A percentile compares a stretch with the other conserved stretches of the same genome.
These are phyloP conservation scores for Elephas maximus DNA, from an alignment of 2,113 vertebrate genomes.

Conservation along the genomic window DNA sequence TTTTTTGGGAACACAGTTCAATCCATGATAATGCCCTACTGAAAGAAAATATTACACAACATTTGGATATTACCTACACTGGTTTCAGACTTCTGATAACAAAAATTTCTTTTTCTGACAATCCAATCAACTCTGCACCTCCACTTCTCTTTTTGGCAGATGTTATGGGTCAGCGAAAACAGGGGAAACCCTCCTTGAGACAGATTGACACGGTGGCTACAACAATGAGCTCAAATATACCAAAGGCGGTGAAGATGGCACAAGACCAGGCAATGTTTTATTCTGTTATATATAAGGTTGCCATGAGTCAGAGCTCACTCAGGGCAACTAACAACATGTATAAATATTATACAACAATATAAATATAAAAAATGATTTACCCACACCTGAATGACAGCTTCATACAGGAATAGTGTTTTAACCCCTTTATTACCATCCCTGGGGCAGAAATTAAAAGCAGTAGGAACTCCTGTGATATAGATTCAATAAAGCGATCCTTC, in stretches of 20 bases:
- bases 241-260: no score
- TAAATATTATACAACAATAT: no score
- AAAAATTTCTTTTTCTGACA: constrained; percentile 21
- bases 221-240: no score
- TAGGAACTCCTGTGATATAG: neutral
- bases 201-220: no score
- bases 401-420: neutral
- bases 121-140: neutral
- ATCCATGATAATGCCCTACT: no score
- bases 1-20: no score
- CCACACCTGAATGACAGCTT: neutral
- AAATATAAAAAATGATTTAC: neutral
- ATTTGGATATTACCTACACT: constrained; percentile 21
- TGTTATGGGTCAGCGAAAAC: no score
- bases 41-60: neutral
- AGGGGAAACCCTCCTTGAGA: no score
- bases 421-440: neutral
- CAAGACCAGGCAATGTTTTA: no score
- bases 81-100: neutral
- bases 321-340: no score
- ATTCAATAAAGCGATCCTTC: neutral
- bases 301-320: no score
- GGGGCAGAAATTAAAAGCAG: neutral
- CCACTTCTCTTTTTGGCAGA: neutral
- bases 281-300: no score